These are phyloP conservation scores for Hoplostethus atlanticus DNA, from an alignment of 2,797 vertebrate genomes.

Conservation along the genomic window DNA sequence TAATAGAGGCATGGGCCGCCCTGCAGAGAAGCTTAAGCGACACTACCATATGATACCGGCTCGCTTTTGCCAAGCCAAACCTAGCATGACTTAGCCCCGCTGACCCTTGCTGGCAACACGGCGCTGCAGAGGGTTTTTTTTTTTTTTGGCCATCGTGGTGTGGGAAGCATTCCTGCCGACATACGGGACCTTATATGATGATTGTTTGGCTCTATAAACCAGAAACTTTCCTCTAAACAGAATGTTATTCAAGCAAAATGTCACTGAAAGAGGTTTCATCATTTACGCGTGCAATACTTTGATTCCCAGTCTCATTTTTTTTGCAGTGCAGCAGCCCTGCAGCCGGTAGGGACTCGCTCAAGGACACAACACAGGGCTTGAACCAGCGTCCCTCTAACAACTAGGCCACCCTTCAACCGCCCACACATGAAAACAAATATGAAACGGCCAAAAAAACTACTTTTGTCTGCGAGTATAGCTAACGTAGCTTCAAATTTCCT, in stretches of 20 bases:
- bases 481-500: not conserved
- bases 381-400: too few species aligned
- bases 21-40: conserved; percentile 41
- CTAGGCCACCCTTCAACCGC: too few species aligned
- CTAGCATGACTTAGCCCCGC: conserved; percentile 8
- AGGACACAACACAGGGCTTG: too few species aligned
- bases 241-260: too few species aligned
- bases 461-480: not conserved
- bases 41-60: conserved; percentile 33
- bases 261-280: too few species aligned
- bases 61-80: conserved; percentile 40
- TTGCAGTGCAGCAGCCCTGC: too few species aligned
- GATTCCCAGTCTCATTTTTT: too few species aligned
- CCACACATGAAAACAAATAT: too few species aligned
- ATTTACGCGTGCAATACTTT: too few species aligned
- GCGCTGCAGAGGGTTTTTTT: not conserved
- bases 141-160: not conserved
- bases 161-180: not conserved
- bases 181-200: not conserved
- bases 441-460: too few species aligned
- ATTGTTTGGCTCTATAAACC: not conserved
- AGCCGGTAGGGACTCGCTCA: too few species aligned
- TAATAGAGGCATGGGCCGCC: conserved; percentile 48
- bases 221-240: too few species aligned
- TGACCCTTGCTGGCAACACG: conserved; percentile 15